Evolutionary conservation across 1,140 invertebrate genomes (phyloP).

Genomic region (Pseudomyrmex gracilis): DNA sequence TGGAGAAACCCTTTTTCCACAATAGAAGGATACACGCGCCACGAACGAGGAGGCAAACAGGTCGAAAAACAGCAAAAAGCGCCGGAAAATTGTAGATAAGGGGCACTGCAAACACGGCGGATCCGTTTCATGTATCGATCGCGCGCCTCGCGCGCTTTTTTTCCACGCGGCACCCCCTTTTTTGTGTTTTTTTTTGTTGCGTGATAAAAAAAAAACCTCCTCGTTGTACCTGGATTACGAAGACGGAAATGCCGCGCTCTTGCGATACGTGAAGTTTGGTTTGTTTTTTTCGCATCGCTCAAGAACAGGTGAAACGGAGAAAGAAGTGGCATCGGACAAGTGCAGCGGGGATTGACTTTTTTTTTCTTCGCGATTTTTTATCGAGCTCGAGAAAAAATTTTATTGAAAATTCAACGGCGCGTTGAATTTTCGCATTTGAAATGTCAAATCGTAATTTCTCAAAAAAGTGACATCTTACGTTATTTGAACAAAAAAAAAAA

Average conservation of each 20-base stretch:
- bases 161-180: constrained; percentile 29
- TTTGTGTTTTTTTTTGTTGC: constrained; percentile 43
- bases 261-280: constrained; percentile 38
- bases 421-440: neutral
- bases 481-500: too few species aligned
- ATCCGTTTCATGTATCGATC: constrained; percentile 62
- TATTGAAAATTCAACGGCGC: neutral
- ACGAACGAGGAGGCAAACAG: constrained; percentile 5
- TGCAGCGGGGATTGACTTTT: constrained; percentile 27
- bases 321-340: constrained; percentile 36
- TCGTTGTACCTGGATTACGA: constrained; percentile 58
- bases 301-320: constrained; percentile 51
- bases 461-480: too few species aligned
- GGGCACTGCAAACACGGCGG: constrained; percentile 51
- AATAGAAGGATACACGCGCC: constrained; percentile 20
- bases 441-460: too few species aligned
- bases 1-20: constrained; percentile 37
- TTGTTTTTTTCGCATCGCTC: constrained; percentile 34
- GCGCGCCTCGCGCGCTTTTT: constrained; percentile 18
- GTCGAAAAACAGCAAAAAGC: constrained; percentile 50
- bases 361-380: neutral
- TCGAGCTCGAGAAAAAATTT: neutral
- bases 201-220: constrained; percentile 39
- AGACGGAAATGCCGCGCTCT: constrained; percentile 45
- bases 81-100: constrained; percentile 58